These are phyloP conservation scores for Crioceris asparagi DNA, from an alignment of 2,888 invertebrate species.

Conservation along the genomic window DNA sequence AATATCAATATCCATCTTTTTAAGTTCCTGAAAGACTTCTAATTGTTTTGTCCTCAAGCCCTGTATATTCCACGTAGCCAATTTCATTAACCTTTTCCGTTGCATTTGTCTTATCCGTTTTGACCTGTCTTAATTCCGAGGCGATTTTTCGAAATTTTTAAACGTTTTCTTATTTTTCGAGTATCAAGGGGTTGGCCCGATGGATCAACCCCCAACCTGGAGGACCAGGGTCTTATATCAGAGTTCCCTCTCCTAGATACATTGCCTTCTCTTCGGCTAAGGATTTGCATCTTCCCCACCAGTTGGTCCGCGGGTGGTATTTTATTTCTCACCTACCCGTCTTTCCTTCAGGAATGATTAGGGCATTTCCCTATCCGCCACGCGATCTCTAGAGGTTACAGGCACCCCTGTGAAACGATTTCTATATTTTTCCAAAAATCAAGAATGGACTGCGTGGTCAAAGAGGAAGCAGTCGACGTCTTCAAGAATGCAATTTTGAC, in stretches of 20 bases:
- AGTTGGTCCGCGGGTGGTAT: slow-evolving; percentile 5
- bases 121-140: not conserved
- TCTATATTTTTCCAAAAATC: no score
- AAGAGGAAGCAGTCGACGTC: no score
- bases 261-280: not conserved
- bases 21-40: no score
- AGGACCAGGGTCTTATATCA: slow-evolving; percentile 24
- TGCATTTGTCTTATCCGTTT: no score
- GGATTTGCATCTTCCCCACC: slow-evolving; percentile 1
- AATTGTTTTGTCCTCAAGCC: no score
- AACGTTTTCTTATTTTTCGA: slow-evolving; percentile 2
- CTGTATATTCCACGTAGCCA: no score
- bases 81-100: no score
- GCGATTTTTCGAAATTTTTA: slow-evolving; percentile 1
- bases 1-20: no score
- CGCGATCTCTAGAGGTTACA: slow-evolving; percentile 3
- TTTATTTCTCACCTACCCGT: slow-evolving; percentile 4
- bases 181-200: slow-evolving; percentile 28
- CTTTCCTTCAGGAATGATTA: not conserved
- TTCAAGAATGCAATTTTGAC: no score
- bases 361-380: slow-evolving; percentile 5
- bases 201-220: slow-evolving; percentile 21
- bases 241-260: slow-evolving; percentile 1
- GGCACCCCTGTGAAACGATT: not conserved
- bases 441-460: no score